Evolutionary conservation across 2,797 vertebrate species (phyloP).

Genomic region (Oceanodroma leucorhoa): DNA sequence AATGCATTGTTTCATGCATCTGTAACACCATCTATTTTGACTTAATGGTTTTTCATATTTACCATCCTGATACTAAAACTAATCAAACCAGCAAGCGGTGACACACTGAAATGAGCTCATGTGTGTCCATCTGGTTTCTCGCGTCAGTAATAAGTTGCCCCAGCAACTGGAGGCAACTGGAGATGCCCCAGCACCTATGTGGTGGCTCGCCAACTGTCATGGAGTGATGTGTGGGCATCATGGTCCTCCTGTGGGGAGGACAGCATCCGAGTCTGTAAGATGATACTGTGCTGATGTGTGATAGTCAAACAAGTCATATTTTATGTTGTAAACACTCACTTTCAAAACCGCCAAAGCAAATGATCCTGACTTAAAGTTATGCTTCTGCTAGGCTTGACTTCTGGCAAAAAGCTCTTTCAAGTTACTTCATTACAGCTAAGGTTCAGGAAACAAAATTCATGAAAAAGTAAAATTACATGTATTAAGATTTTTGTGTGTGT

Average conservation of each 20-base stretch:
- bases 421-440: neutral
- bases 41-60: neutral
- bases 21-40: neutral
- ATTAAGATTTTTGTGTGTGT: neutral
- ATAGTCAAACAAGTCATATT: neutral
- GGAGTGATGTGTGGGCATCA: neutral
- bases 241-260: too few relatives aligned
- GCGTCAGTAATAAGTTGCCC: fast-evolving
- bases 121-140: fast-evolving
- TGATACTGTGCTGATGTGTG: neutral
- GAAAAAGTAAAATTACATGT: neutral
- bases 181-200: neutral
- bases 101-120: neutral
- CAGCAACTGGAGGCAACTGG: too few relatives aligned
- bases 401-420: neutral
- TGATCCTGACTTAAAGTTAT: fast-evolving
- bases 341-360: neutral
- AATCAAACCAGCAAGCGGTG: neutral
- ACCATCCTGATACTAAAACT: neutral
- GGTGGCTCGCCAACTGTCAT: neutral
- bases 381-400: neutral
- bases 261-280: neutral
- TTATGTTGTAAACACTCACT: neutral
- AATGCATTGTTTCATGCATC: neutral
- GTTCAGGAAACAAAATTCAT: neutral